Conservation (phyloP, 2,888 invertebrate species). For the Acanthosepion pharaonis region DNA sequence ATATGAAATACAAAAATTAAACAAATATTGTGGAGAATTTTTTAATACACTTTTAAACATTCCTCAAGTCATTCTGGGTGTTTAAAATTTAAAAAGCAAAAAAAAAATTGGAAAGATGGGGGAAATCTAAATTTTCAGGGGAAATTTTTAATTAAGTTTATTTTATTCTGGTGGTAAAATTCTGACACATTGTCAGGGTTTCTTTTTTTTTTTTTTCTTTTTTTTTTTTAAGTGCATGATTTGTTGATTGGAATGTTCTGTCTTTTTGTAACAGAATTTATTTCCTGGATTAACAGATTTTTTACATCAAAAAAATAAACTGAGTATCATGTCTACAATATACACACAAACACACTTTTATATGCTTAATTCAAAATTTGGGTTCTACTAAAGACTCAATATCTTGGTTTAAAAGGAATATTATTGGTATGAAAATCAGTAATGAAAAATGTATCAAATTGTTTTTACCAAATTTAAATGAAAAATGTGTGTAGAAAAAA, state of each 20-base stretch:
- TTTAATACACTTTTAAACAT: not conserved
- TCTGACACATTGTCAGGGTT: no score
- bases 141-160: not conserved
- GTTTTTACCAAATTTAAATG: not conserved
- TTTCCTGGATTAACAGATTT: not conserved
- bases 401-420: not conserved
- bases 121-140: not conserved
- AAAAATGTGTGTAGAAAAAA: not conserved
- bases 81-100: not conserved
- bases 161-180: no score
- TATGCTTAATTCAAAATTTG: not conserved
- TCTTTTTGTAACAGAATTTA: not conserved
- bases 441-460: not conserved
- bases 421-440: not conserved
- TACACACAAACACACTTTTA: not conserved
- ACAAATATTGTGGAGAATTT: not conserved
- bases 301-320: no score
- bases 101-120: not conserved
- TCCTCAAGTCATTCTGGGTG: not conserved
- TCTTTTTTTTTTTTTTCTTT: no score
- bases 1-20: not conserved
- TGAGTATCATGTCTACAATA: no score
- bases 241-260: not conserved
- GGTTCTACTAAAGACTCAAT: not conserved
- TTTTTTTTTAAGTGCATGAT: no score